phyloP scores from a whole-genome alignment of 2,888 invertebrate genomes.

The Thelaira solivaga region DNA sequence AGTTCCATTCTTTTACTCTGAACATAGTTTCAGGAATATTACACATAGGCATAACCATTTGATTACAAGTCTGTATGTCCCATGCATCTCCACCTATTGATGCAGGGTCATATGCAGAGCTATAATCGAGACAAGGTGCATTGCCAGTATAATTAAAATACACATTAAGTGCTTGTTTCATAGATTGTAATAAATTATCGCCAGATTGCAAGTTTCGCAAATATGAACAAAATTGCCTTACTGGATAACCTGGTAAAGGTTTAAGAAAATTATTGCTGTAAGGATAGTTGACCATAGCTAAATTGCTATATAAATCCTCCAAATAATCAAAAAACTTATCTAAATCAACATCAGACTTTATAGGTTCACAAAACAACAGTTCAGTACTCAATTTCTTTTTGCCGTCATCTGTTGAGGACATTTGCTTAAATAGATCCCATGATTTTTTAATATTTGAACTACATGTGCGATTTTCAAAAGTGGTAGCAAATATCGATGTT shows the following conservation, averaged over 20 bases:
- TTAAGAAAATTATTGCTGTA: constrained; percentile 90
- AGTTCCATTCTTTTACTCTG: constrained; percentile 85
- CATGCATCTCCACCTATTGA: constrained; percentile 85
- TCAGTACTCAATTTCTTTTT: constrained; percentile 44
- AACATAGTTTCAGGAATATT: constrained; percentile 90
- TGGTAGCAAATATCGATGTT: constrained; percentile 83
- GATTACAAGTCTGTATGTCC: constrained; percentile 94
- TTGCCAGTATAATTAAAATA: constrained; percentile 90
- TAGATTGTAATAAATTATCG: constrained; percentile 75
- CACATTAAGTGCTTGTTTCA: constrained; percentile 84
- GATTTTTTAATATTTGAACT: constrained; percentile 84
- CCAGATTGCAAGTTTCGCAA: constrained; percentile 68
- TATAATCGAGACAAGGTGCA: constrained; percentile 83
- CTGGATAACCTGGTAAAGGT: constrained; percentile 90
- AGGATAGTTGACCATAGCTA: constrained; percentile 98
- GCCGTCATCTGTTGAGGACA: constrained; percentile 49
- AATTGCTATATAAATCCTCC: constrained; percentile 83
- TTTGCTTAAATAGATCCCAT: constrained; percentile 83
- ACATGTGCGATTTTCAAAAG: constrained; percentile 79
- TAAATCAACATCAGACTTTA: constrained; percentile 42
- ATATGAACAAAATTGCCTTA: constrained; percentile 81
- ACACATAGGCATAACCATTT: constrained; percentile 98
- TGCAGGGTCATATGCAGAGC: constrained; percentile 78
- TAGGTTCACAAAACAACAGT: constrained; percentile 41
- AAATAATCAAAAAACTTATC: constrained; percentile 83